Base-by-base conservation (phyloP, 92 coral and sea anemone species). In the Heteractis magnifica region DNA sequence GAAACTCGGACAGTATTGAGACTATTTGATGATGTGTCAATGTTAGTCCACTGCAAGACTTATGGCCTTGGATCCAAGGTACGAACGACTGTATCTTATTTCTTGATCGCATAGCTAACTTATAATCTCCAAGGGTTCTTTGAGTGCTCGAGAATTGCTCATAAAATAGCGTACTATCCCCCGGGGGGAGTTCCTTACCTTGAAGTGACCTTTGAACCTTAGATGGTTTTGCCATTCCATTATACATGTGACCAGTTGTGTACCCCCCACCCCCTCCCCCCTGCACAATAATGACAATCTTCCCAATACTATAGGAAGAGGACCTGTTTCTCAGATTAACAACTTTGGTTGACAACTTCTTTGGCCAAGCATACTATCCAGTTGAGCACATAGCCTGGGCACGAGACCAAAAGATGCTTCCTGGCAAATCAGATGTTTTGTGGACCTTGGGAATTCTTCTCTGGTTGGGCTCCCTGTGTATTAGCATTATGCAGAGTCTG, bases 331-430 rank as follows among this genome's bases (percentile, higher is more conserved):
- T 88, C 12, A 90, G 92, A 5, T 77, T 90, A 84, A 88, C 93
- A 8, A 87, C 88, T 51, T 74, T 93, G 56, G 9, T 91, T 49
- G 90, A 83, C 79, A 89, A 89, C 83, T 77, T 91, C 83, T 82
- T 86, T 52, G 85, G 86, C 51, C 89, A 92, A 74, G 89, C 92
- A 12, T 93, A 85, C 65, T 93, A 93, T 71, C 95, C 95, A 12
- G 52, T 89, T 51, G 98, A 93, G 73, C 98, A 93, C 80, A 73
- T 93, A 41, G 95, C 98, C 11, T 93, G 98, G 98, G 93, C 93
- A 51, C 85, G 78, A 62, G 98, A 93, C 81, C 82, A 80, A 71
- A 91, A 92, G 83, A 15, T 93, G 44, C 80, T 92, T 11, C 83
- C 70, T 51, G 98, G 98, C 7, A 87, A 83, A 18, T 86, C 93